Evolutionary conservation across 2,797 vertebrate genomes (phyloP).

Genomic region (Buphagus erythrorhynchus): DNA sequence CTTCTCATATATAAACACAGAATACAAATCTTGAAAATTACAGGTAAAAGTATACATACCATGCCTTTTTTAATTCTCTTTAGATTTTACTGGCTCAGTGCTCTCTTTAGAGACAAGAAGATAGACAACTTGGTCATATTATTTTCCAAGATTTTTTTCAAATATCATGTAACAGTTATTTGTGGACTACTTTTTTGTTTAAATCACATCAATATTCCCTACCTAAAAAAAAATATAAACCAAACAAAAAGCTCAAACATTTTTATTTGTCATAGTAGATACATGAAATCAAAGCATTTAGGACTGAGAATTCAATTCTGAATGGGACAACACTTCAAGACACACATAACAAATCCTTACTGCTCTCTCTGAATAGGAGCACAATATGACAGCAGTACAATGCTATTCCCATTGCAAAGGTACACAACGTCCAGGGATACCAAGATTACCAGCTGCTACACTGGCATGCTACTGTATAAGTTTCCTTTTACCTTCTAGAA

Average conservation of each 20-base stretch:
- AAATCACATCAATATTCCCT: not conserved
- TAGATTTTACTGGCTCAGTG: not conserved
- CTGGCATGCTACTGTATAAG: fast-evolving
- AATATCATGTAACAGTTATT: not conserved
- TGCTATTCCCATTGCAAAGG: not conserved
- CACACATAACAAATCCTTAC: not conserved
- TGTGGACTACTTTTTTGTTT: not conserved
- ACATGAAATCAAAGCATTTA: not conserved
- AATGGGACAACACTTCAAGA: not conserved
- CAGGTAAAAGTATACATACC: not conserved
- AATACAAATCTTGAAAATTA: not conserved
- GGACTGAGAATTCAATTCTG: not conserved
- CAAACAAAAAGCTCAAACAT: fast-evolving
- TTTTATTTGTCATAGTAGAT: not conserved
- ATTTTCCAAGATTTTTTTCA: not conserved
- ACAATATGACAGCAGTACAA: not conserved
- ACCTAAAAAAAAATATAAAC: not conserved
- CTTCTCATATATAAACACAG: not conserved
- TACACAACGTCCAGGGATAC: not conserved
- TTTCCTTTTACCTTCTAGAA: not conserved
- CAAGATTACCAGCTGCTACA: not conserved
- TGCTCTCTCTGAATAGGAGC: not conserved
- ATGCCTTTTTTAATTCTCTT: not conserved
- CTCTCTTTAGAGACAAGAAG: not conserved
- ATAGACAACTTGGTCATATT: not conserved